phyloP scores from a whole-genome alignment of 2,888 invertebrate species.

The Rhagophthalmus giganteus region DNA sequence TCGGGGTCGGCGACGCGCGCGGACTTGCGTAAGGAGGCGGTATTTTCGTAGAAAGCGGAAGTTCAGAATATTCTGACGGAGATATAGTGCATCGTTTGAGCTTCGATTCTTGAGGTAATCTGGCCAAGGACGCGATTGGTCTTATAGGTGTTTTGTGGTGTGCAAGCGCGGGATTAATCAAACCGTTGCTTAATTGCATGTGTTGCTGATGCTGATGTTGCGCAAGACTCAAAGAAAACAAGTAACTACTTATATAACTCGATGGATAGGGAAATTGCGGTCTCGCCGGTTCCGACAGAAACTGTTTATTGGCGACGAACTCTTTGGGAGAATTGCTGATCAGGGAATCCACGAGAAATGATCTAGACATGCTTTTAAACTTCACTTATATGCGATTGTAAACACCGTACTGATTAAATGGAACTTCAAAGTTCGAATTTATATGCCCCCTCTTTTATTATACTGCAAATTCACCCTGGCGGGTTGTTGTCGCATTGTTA shows the following conservation, averaged over 20 bases:
- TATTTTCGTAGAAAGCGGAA: constrained; percentile 9
- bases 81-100: constrained; percentile 26
- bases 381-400: constrained; percentile 18
- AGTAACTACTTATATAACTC: constrained; percentile 65
- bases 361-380: constrained; percentile 69
- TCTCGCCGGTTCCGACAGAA: constrained; percentile 55
- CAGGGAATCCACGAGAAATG: constrained; percentile 79
- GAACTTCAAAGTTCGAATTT: constrained; percentile 36
- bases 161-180: constrained; percentile 56
- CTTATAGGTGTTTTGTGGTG: constrained; percentile 45
- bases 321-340: constrained; percentile 68
- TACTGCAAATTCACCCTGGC: constrained; percentile 41
- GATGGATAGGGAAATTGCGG: constrained; percentile 67
- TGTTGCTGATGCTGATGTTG: constrained; percentile 60
- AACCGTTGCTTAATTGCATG: constrained; percentile 30
- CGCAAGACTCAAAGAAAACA: constrained; percentile 67
- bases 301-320: constrained; percentile 53
- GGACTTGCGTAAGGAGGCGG: constrained; percentile 26
- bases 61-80: constrained; percentile 15
- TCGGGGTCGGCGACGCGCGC: constrained; percentile 36
- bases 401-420: constrained; percentile 34
- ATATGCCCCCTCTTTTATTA: constrained; percentile 46
- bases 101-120: constrained; percentile 42
- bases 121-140: constrained; percentile 46
- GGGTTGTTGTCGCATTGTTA: constrained; percentile 45